Base-by-base conservation (phyloP, 23 tunicate species). In the Ciona savignyi region DNA sequence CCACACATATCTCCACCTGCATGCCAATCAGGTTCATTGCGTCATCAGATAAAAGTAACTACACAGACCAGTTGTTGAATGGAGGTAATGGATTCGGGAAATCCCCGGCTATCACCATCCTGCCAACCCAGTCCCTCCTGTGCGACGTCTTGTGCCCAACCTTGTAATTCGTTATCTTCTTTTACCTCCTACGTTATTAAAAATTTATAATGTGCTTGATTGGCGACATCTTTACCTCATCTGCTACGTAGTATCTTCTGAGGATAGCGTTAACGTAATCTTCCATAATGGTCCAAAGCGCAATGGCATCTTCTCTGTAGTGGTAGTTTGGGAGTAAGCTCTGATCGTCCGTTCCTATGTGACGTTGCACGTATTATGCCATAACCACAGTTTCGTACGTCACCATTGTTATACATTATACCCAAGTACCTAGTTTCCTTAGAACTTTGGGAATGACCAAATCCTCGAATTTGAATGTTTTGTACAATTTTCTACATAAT, bases 221-320 rank as follows among this genome's bases (percentile, higher is more conserved):
- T 49, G 15, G 15, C 61, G 15, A 15, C 20, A 25, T n/a, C 3
- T 77, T 31, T 62, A 88, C 95, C 70, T 76, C 29, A 71, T 88
- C 83, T 22, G 30, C 2, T 22, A 65, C 72, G 70, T 88, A 88
- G 66, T 77, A 88, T 42, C 24, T 9, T 21, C 65, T 60, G 2
- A 88, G 4, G 6, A 81, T 63, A 31, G 61, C 30, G 2, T 30
- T 15, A n/a, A 88, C 79, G 60, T 71, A 88, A n/a, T 60, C 60
- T 28, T 70, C 70, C 71, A 88, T 72, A 1, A 72, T 29, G n/a
- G 77, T 65, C 95, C 95, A 88, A 2, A 88, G 34, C 9, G 23
- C 56, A 27, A 81, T 49, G 0, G 80, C 83, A 56, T 88, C 95
- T 51, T 88, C 95, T 30, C 95, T 73, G 71, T 81, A 88, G 42